Conservation (phyloP, 2,797 vertebrate species). For the Vespertilio murinus region DNA sequence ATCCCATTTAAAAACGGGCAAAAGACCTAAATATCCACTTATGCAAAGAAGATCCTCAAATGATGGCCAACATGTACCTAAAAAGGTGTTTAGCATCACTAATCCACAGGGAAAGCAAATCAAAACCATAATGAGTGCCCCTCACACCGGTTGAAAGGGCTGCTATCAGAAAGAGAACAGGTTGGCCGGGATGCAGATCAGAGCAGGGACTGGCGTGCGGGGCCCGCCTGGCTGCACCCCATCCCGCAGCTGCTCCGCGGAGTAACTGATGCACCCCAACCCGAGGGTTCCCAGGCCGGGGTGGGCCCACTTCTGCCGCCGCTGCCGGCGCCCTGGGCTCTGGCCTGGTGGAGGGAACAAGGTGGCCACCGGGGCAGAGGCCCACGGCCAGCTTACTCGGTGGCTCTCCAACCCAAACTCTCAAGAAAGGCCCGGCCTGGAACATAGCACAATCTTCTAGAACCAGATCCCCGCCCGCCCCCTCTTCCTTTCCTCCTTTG, state of each 20-base stretch:
- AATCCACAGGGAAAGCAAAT: not conserved
- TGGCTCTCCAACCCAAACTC: not conserved
- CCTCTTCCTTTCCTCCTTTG: not conserved
- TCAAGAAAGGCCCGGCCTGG: not conserved
- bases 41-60: not conserved
- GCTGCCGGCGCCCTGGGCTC: not conserved
- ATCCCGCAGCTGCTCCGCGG: not conserved
- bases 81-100: not conserved
- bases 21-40: not conserved
- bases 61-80: not conserved
- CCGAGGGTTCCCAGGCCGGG: not conserved
- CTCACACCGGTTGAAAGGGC: not conserved
- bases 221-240: not conserved
- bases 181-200: not conserved
- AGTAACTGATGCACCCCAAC: not conserved
- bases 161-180: not conserved
- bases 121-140: not conserved
- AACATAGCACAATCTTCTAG: not conserved
- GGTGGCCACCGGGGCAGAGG: not conserved
- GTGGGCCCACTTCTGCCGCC: not conserved
- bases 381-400: not conserved
- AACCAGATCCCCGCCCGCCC: not conserved
- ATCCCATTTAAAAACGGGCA: not conserved
- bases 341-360: not conserved
- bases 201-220: fast-evolving